A percentile compares a stretch with the other conserved stretches of the same genome.
These are phyloP conservation scores for Spilosoma lubricipeda DNA, from an alignment of 2,888 invertebrate species.

Conservation along the genomic window DNA sequence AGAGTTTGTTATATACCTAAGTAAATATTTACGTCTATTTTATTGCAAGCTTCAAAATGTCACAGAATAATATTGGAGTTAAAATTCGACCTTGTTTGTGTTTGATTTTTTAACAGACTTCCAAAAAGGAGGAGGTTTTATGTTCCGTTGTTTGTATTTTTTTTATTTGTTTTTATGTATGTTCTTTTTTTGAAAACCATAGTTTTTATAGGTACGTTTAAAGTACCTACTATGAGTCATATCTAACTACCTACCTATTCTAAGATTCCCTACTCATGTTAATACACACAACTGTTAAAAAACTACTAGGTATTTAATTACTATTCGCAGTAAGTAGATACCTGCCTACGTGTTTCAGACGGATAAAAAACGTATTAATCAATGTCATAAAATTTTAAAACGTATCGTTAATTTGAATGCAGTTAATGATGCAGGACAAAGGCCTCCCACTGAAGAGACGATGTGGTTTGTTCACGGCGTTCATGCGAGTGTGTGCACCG, in stretches of 20 bases:
- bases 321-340: neutral
- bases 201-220: too few species aligned
- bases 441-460: neutral
- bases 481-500: constrained; percentile 36
- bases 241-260: neutral
- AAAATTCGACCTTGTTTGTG: too few species aligned
- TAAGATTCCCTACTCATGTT: neutral
- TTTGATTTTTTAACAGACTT: too few species aligned
- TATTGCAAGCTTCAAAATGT: too few species aligned
- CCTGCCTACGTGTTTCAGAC: constrained; percentile 29
- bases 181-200: too few species aligned
- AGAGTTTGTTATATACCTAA: too few species aligned
- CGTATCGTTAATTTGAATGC: constrained; percentile 74
- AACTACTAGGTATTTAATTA: neutral
- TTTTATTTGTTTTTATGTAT: too few species aligned
- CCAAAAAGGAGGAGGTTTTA: too few species aligned
- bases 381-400: constrained; percentile 25
- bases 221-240: too few species aligned
- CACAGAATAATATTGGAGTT: too few species aligned
- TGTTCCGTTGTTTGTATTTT: too few species aligned
- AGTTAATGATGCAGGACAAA: constrained; percentile 64
- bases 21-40: too few species aligned
- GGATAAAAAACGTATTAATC: constrained; percentile 47
- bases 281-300: neutral
- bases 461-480: neutral